Evolutionary conservation across 2,888 invertebrate genomes (phyloP), one percentile per base, ranked within the genome.

Genomic region (Erebia aethiops): DNA sequence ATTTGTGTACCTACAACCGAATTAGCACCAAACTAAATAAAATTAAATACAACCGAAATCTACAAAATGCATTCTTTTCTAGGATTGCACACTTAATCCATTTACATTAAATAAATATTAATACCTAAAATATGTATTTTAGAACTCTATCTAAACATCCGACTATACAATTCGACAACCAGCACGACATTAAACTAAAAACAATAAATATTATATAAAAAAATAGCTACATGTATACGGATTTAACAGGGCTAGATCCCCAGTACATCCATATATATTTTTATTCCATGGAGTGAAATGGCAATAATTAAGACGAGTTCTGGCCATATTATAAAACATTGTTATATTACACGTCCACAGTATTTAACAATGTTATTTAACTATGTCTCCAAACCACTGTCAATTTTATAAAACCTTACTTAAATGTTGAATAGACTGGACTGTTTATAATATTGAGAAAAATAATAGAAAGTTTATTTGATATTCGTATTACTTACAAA

Each of bases 1-100:
- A 46, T 46, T 46, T 46, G 46, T 46, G 46, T 46, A 46, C n/a
- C n/a, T n/a, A n/a, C 0, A 13, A 3, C 46, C 46, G 46, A 46
- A 46, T 46, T 11, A 46, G 13, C 43, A 46, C 13, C 1, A 11
- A 61, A 61, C 60, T 16, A 60, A 60, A 43, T 60, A 8, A 60
- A 60, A 61, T 46, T 14, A 13, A 46, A 46, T 60, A 62, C 49
- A 62, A 62, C 46, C 46, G 21, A 62, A 62, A 49, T 5, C 21
- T 49, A 46, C 49, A 62, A 62, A 62, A 62, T 62, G 61, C 61
- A 62, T 49, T 46, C 13, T 61, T 46, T 49, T 26, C 18, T 49
- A 62, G 43, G 62, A 46, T 62, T 62, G 61, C 49, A 46, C 62
- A 46, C 62, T 16, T 21, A 14, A 14, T 41, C 14, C n/a, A 4